Evolutionary conservation across 30 jellyfish, hydroid and myxozoan genomes (phyloP).

Genomic region (Hydractinia symbiolongicarpus): DNA sequence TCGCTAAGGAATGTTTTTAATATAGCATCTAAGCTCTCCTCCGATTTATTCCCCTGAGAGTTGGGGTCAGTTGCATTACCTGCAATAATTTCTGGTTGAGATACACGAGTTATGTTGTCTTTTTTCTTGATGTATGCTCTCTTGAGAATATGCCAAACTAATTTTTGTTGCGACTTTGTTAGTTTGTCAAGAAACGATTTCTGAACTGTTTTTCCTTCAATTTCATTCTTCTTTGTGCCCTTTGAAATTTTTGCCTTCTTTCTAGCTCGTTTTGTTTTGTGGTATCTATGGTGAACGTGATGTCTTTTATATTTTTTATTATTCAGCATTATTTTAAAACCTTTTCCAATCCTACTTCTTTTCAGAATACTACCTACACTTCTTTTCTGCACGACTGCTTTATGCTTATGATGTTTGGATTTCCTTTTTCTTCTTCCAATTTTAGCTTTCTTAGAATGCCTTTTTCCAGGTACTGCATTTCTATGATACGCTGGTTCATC

Average conservation of each 20-base stretch:
- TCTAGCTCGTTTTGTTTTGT: background rate
- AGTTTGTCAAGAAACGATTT: slow-evolving; percentile 20
- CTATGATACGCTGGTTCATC: background rate
- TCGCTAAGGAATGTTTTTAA: background rate
- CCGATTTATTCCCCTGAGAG: background rate
- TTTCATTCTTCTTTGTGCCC: background rate
- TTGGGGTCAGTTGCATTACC: background rate
- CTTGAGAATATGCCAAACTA: slow-evolving; percentile 29
- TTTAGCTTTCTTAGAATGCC: background rate
- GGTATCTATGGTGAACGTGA: background rate
- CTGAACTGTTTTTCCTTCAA: slow-evolving; percentile 3
- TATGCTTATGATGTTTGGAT: background rate
- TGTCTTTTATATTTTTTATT: background rate
- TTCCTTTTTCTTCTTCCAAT: background rate
- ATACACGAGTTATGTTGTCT: background rate
- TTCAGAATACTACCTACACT: background rate
- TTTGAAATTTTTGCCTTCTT: slow-evolving; percentile 4
- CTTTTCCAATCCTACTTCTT: no score
- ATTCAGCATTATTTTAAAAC: background rate
- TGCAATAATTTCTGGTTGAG: background rate
- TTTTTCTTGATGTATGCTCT: slow-evolving; percentile 23
- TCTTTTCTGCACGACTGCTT: background rate
- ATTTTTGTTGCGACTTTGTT: slow-evolving; percentile 15
- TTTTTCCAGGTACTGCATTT: background rate
- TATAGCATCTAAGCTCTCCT: background rate